These are phyloP conservation scores for Clistopyga incitator DNA, from an alignment of 2,888 invertebrate species.

Conservation along the genomic window DNA sequence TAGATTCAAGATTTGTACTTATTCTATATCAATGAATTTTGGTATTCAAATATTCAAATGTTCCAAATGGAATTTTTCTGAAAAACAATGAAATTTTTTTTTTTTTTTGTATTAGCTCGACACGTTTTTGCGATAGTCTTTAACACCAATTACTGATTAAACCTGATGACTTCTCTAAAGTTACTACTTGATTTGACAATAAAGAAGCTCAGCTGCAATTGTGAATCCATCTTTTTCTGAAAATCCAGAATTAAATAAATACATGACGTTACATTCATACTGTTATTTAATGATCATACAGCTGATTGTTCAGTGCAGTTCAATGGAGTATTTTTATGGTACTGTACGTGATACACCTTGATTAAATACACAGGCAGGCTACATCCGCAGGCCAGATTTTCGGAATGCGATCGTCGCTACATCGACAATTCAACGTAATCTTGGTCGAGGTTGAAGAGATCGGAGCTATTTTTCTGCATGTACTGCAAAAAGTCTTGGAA, in stretches of 20 bases:
- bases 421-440: slow-evolving; percentile 95
- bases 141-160: no score
- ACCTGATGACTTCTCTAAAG: no score
- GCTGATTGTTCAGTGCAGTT: slow-evolving; percentile 6
- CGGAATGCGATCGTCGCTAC: slow-evolving; percentile 1
- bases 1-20: no score
- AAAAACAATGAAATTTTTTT: no score
- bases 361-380: background rate
- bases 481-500: slow-evolving; percentile 96
- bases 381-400: background rate
- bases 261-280: slow-evolving; percentile 29
- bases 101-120: no score
- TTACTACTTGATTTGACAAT: background rate
- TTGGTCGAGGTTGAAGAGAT: slow-evolving; percentile 90
- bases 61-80: no score
- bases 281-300: slow-evolving; percentile 34
- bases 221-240: background rate
- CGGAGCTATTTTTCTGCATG: slow-evolving; percentile 92
- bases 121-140: no score
- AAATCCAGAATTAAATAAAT: background rate
- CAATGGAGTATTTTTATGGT: background rate
- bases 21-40: no score
- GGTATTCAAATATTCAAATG: no score
- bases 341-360: background rate
- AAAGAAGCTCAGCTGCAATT: background rate